Evolutionary conservation across 2,888 invertebrate species (phyloP).

Genomic region (Trichogramma dendrolimi): DNA sequence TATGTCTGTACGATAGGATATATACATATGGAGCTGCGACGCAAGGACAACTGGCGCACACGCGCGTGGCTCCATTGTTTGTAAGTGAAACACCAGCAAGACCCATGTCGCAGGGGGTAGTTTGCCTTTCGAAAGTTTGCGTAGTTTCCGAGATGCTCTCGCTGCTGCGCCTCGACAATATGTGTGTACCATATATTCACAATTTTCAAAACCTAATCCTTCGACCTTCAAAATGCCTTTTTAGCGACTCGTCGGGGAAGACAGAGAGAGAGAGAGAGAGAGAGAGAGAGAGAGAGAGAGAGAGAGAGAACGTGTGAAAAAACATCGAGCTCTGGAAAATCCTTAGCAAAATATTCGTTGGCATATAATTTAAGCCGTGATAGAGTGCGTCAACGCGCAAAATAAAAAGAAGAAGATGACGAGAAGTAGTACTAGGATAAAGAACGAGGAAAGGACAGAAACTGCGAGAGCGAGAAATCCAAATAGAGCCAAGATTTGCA

Average conservation of each 20-base stretch:
- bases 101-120: constrained; percentile 31
- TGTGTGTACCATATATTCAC: constrained; percentile 27
- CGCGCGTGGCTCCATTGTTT: constrained; percentile 20
- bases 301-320: constrained; percentile 13
- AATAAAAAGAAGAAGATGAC: not conserved
- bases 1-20: constrained; percentile 17
- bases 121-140: constrained; percentile 36
- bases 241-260: not conserved
- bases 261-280: constrained; percentile 2
- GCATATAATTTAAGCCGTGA: constrained; percentile 20
- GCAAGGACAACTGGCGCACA: constrained; percentile 2
- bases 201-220: too few relatives aligned
- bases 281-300: constrained; percentile 29
- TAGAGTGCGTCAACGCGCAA: constrained; percentile 2
- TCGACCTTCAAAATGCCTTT: too few relatives aligned
- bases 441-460: not conserved
- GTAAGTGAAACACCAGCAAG: not conserved
- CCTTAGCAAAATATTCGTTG: constrained; percentile 24
- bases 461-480: constrained; percentile 14
- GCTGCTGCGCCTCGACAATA: constrained; percentile 32
- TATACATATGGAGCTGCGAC: too few relatives aligned
- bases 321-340: constrained; percentile 9
- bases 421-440: constrained; percentile 1
- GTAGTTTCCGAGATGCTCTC: constrained; percentile 28
- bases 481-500: constrained; percentile 21